phyloP scores from a whole-genome alignment of 2,888 invertebrate species.

The Phytoseiulus persimilis region DNA sequence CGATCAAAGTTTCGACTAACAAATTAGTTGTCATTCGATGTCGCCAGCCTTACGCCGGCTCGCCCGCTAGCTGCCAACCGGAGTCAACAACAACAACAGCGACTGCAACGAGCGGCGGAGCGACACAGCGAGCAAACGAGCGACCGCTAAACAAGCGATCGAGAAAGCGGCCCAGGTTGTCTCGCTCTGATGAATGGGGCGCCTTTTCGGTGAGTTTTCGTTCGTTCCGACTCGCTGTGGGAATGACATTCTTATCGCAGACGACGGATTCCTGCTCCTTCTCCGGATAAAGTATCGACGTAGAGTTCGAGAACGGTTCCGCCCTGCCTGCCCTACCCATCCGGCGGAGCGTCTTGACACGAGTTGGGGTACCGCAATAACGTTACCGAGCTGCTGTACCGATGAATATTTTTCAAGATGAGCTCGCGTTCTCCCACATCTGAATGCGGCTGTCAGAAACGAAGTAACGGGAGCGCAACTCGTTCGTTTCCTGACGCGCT shows the following conservation, averaged over 20 bases:
- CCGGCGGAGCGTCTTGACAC: neutral
- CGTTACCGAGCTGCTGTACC: neutral
- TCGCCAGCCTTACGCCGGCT: neutral
- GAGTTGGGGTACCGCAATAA: neutral
- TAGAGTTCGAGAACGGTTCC: neutral
- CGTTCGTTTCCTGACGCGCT: neutral
- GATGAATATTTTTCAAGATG: neutral
- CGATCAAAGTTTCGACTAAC: neutral
- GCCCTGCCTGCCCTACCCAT: neutral
- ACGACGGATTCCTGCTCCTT: neutral
- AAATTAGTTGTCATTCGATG: neutral
- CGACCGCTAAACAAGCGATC: neutral
- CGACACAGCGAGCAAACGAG: neutral
- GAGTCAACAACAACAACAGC: neutral
- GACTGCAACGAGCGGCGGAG: neutral
- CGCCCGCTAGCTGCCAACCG: neutral
- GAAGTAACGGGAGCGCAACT: neutral
- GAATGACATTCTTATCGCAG: neutral
- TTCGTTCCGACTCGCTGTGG: neutral
- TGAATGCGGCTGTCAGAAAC: neutral
- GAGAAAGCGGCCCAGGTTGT: neutral
- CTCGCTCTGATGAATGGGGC: conserved; percentile 5
- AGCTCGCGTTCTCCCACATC: no score
- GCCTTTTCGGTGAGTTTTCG: neutral
- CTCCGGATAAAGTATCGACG: neutral